These are phyloP conservation scores for Hypomecis atomaria DNA, from an alignment of 2,888 invertebrate genomes.

Conservation along the genomic window DNA sequence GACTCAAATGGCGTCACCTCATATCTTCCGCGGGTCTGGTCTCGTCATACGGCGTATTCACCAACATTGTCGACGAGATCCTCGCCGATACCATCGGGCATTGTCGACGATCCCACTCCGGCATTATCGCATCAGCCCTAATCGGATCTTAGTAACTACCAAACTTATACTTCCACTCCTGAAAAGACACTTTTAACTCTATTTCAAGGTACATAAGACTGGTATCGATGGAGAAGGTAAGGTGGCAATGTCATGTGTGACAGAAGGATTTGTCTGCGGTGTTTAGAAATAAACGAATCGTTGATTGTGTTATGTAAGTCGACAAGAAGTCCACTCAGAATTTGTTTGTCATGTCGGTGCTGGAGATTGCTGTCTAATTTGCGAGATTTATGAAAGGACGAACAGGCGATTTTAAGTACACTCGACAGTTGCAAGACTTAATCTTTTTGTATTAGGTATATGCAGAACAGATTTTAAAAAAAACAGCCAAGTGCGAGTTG, in stretches of 20 bases:
- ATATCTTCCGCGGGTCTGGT: slow-evolving; percentile 41
- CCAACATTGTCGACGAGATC: slow-evolving; percentile 69
- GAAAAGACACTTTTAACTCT: slow-evolving; percentile 45
- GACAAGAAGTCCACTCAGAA: slow-evolving; percentile 65
- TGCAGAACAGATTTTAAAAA: too few species aligned
- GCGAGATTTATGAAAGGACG: slow-evolving; percentile 12
- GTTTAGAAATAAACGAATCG: slow-evolving; percentile 79
- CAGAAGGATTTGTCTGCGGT: slow-evolving; percentile 77
- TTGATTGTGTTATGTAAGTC: slow-evolving; percentile 79
- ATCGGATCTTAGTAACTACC: slow-evolving; percentile 71
- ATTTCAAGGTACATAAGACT: slow-evolving; percentile 31
- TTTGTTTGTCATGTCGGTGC: slow-evolving; percentile 62
- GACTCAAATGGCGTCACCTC: slow-evolving; percentile 57
- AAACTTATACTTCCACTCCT: slow-evolving; percentile 37
- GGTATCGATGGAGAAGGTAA: slow-evolving; percentile 17
- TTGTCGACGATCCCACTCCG: slow-evolving; percentile 72
- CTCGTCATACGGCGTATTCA: slow-evolving; percentile 69
- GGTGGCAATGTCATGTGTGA: slow-evolving; percentile 65
- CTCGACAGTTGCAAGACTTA: too few species aligned
- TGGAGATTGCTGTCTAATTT: slow-evolving; percentile 25
- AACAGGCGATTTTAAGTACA: background rate
- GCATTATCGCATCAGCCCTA: slow-evolving; percentile 76
- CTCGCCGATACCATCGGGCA: slow-evolving; percentile 61
- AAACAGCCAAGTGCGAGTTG: too few species aligned
- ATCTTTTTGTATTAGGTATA: too few species aligned